Evolutionary conservation across 2,888 invertebrate genomes (phyloP), one percentile per base, ranked within the genome.

Genomic region (Cantharis rustica): DNA sequence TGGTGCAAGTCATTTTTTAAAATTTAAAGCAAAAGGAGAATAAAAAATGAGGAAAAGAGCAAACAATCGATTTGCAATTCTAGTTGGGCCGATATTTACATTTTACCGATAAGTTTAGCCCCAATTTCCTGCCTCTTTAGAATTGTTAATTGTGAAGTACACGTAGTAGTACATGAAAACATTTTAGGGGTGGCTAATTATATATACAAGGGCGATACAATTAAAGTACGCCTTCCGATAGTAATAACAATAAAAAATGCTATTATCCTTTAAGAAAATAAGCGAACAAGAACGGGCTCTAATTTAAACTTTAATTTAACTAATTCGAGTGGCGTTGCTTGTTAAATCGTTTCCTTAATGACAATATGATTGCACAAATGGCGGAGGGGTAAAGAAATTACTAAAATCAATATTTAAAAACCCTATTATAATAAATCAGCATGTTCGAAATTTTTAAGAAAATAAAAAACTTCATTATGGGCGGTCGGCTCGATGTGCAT

Each of bases 301-400:
- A 77, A 73, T 79, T 79, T 78, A 78, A 78, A 80, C 78, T 81
- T 82, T 81, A 82, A 81, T 82, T 82, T 82, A 81, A 82, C 82
- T 80, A 82, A 82, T 81, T 82, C 79, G 76, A 77, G 77, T 76
- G 72, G 79, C 76, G 78, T 78, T 79, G 81, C 79, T 80, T 80
- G 81, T 81, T 81, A 80, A 80, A 81, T 81, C 79, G 81, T 79
- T 81, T 80, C 81, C 81, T 76, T 81, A 81, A 81, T 81, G 81
- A 80, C 79, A 77, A 79, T 81, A 81, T 81, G 81, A 81, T 81
- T 80, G 79, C 79, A 20, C 17, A 66, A 66, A 15, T 75, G 16
- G 71, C 15, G 68, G 68, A 47, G 61, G 73, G 71, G 69, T 16
- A 76, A 68, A 76, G 72, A 47, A 68, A 68, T 71, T 20, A 23